Percentiles rank a stretch among this genome's conserved stretches.
Evolutionary conservation across 2,113 vertebrate species (phyloP).

Genomic region (Gnathonemus longibarbis): DNA sequence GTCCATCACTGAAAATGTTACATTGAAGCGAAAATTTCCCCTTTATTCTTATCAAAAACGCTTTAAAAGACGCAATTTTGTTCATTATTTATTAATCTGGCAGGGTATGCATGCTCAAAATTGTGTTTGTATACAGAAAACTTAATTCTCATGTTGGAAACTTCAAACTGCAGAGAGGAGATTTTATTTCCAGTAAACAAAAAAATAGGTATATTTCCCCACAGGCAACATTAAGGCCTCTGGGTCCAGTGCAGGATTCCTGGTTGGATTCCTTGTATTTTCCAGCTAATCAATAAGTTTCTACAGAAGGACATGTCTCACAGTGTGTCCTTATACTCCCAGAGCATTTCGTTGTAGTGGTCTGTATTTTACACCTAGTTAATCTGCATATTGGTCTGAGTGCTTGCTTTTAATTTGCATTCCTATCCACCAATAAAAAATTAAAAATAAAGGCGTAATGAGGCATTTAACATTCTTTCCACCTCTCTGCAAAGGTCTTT

Average conservation of each 20-base stretch:
- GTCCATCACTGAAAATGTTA: neutral
- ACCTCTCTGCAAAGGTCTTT: neutral
- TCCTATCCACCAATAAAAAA: neutral
- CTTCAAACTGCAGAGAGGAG: neutral
- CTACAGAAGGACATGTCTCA: neutral
- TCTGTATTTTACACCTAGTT: neutral
- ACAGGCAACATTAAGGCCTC: neutral
- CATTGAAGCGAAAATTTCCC: neutral
- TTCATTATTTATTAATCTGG: neutral
- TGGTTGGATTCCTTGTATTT: neutral
- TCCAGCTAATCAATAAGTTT: neutral
- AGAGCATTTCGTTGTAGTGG: neutral
- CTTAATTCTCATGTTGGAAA: neutral
- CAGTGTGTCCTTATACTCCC: neutral
- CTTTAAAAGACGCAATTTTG: neutral
- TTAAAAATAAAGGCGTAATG: neutral
- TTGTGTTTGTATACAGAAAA: neutral
- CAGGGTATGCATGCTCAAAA: neutral
- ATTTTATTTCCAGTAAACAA: neutral
- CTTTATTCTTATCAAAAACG: neutral
- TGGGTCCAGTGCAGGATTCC: neutral
- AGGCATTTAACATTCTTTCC: neutral
- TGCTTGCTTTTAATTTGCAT: neutral
- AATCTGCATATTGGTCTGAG: neutral
- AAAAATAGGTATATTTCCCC: neutral